These are phyloP conservation scores for Pristionchus entomophagus DNA, from an alignment of 2,888 invertebrate species.

Conservation along the genomic window DNA sequence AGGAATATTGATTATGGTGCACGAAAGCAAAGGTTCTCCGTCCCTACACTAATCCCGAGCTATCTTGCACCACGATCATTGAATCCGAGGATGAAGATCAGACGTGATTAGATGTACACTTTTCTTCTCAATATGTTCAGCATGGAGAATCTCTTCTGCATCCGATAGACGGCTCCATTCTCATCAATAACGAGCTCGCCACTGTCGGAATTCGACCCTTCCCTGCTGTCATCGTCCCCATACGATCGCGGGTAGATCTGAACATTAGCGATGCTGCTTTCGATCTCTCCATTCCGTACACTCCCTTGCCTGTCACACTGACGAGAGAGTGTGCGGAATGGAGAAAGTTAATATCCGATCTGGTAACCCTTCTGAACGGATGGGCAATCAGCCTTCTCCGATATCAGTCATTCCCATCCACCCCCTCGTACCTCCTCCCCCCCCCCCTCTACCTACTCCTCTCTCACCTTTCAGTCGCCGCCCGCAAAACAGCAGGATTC, in stretches of 20 bases:
- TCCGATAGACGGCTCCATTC: conserved; percentile 38
- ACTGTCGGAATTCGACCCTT: background rate
- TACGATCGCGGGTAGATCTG: conserved; percentile 38
- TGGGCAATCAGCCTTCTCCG: no score
- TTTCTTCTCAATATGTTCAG: conserved; percentile 18
- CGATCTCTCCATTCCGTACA: no score
- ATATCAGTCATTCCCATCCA: background rate
- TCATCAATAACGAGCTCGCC: conserved; percentile 24
- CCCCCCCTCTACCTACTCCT: background rate
- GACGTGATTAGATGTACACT: background rate
- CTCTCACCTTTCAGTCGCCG: background rate
- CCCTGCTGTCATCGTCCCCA: conserved; percentile 21
- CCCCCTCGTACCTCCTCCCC: background rate
- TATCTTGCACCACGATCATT: no score
- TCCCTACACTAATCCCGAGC: no score
- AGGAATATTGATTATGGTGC: background rate
- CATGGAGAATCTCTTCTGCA: conserved; percentile 41
- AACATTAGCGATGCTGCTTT: background rate
- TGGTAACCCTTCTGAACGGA: no score
- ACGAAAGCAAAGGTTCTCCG: no score
- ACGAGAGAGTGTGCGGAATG: no score
- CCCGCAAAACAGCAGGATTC: background rate
- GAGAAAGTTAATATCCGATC: no score
- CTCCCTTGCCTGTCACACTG: no score
- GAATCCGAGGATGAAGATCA: no score